A percentile compares a stretch with the other conserved stretches of the same genome.
Conservation (phyloP, 2,888 invertebrate species). For the Acrobasis suavella region DNA sequence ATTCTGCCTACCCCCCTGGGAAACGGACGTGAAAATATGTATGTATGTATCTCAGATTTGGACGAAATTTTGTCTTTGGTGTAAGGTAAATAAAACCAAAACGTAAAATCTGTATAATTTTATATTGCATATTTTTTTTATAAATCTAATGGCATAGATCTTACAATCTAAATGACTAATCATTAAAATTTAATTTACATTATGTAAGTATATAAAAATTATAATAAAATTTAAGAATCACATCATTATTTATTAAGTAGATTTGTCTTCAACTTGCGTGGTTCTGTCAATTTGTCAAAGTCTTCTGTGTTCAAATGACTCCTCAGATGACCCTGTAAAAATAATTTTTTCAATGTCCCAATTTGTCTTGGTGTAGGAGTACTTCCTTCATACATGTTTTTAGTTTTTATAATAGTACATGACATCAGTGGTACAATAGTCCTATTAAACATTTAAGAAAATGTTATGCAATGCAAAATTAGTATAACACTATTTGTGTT, state of each 20-base stretch:
- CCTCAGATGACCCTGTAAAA: slow-evolving; percentile 72
- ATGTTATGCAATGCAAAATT: too few species aligned
- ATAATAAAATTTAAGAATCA: slow-evolving; percentile 66
- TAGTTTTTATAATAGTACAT: neutral
- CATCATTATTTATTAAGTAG: slow-evolving; percentile 64
- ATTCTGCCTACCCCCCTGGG: too few species aligned
- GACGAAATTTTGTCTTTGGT: too few species aligned
- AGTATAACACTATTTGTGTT: too few species aligned
- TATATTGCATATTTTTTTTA: slow-evolving; percentile 54
- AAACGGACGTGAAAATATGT: too few species aligned
- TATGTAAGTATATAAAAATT: slow-evolving; percentile 51
- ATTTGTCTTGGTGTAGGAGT: neutral
- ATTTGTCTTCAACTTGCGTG: slow-evolving; percentile 40
- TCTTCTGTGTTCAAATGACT: slow-evolving; percentile 71
- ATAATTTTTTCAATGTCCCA: neutral
- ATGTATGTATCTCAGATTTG: too few species aligned
- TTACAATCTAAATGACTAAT: slow-evolving; percentile 76
- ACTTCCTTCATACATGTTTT: neutral
- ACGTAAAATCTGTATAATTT: slow-evolving; percentile 38
- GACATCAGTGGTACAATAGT: too few species aligned
- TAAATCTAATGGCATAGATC: slow-evolving; percentile 52
- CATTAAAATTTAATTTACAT: slow-evolving; percentile 51
- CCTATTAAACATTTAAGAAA: too few species aligned
- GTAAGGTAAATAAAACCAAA: slow-evolving; percentile 28
- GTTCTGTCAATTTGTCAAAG: slow-evolving; percentile 25